phyloP scores from a whole-genome alignment of 2,113 vertebrate genomes.

The Furnarius figulus region DNA sequence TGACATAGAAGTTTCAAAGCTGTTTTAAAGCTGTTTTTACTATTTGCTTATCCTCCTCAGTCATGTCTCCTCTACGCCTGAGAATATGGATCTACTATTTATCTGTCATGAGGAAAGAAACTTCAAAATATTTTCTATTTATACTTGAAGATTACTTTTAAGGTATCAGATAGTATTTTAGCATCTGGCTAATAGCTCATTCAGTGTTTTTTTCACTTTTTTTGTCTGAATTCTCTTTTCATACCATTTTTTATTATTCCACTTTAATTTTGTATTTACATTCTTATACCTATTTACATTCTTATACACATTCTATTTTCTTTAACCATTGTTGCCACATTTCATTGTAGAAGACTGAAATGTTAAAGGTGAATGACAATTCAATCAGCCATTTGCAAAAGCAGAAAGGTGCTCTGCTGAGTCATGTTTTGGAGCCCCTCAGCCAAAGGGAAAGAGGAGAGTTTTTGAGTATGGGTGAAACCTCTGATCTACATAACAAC shows the following conservation, averaged over 20 bases:
- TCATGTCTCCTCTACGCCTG: neutral
- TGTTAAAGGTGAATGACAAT: neutral
- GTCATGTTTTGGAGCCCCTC: neutral
- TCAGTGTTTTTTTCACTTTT: neutral
- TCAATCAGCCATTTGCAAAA: neutral
- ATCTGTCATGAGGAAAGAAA: neutral
- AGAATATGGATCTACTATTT: neutral
- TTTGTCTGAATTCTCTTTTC: neutral
- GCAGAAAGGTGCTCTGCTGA: neutral
- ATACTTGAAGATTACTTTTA: neutral
- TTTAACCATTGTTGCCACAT: neutral
- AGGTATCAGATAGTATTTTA: neutral
- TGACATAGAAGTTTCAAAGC: neutral
- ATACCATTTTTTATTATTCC: neutral
- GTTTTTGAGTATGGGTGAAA: neutral
- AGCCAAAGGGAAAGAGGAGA: neutral
- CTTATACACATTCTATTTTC: neutral
- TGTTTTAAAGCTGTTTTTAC: neutral
- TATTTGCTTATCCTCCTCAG: neutral
- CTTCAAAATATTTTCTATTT: neutral
- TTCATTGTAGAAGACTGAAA: neutral
- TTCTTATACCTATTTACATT: neutral
- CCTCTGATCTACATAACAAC: neutral
- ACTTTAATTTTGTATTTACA: neutral
- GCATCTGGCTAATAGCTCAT: neutral